Evolutionary conservation across 2,888 invertebrate species (phyloP).

Genomic region (Chymomyza amoena): DNA sequence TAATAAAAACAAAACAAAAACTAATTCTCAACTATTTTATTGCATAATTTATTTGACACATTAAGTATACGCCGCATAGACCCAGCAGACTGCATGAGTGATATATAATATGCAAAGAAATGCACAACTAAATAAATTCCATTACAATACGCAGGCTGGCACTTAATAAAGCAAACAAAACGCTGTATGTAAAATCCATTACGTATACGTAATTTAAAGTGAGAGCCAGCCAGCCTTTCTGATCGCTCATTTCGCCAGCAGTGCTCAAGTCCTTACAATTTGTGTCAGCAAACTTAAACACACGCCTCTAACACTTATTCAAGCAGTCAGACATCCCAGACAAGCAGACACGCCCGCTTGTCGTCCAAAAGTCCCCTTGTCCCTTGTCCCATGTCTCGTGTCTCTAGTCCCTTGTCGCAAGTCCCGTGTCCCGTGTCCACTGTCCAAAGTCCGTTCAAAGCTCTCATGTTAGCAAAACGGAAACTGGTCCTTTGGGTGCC

Average conservation of each 20-base stretch:
- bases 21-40: no score
- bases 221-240: not conserved
- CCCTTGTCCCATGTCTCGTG: not conserved
- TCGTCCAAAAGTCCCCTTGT: not conserved
- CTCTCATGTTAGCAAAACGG: slow-evolving; percentile 46
- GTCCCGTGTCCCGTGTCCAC: not conserved
- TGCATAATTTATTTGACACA: no score
- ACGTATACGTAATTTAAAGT: no score
- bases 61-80: no score
- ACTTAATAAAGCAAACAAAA: no score
- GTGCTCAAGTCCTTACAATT: slow-evolving; percentile 40
- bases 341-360: slow-evolving; percentile 5
- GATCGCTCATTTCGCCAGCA: slow-evolving; percentile 20
- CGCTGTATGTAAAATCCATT: no score
- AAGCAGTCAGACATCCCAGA: slow-evolving; percentile 26
- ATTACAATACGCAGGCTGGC: no score
- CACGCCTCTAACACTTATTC: slow-evolving; percentile 2
- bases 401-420: not conserved
- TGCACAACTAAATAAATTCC: no score
- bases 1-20: no score
- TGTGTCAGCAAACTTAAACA: slow-evolving; percentile 32
- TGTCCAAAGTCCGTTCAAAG: slow-evolving; percentile 4
- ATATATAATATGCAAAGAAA: no score
- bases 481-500: slow-evolving; percentile 53
- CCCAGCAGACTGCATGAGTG: no score